phyloP scores from a whole-genome alignment of 2,797 vertebrate genomes.

The Arctocebus calabarensis region DNA sequence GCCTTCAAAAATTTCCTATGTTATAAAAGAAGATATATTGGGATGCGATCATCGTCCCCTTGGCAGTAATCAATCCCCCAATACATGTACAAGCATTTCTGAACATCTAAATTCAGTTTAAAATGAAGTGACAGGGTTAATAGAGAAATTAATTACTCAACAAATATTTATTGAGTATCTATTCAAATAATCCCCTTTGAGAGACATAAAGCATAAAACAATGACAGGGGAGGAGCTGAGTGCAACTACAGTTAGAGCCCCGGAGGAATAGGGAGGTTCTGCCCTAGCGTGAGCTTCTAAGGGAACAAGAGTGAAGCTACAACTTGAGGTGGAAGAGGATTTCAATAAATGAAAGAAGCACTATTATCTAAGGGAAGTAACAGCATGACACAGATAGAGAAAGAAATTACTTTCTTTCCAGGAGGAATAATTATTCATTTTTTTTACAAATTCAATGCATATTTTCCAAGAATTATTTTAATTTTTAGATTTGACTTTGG shows the following conservation, averaged over 20 bases:
- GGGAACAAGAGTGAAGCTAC: background rate
- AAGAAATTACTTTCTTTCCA: background rate
- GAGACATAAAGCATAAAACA: background rate
- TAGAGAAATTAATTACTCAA: constrained; percentile 44
- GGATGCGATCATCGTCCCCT: background rate
- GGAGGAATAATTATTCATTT: background rate
- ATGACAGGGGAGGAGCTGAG: background rate
- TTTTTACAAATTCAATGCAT: background rate
- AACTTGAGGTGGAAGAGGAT: background rate
- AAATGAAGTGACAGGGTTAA: background rate
- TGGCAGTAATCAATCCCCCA: background rate
- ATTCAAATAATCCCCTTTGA: background rate
- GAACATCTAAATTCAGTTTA: background rate
- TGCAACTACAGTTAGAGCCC: background rate
- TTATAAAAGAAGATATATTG: background rate
- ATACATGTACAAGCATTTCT: background rate
- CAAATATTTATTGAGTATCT: background rate
- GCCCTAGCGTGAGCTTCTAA: background rate
- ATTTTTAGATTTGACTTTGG: background rate
- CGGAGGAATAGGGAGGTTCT: background rate
- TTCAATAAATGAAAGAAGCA: background rate
- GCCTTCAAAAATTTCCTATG: background rate
- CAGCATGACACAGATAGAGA: background rate
- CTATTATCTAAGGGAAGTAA: constrained; percentile 4
- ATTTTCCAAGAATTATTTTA: constrained; percentile 17